phyloP scores from a whole-genome alignment of 2,797 vertebrate species.

The Mareca strepera region DNA sequence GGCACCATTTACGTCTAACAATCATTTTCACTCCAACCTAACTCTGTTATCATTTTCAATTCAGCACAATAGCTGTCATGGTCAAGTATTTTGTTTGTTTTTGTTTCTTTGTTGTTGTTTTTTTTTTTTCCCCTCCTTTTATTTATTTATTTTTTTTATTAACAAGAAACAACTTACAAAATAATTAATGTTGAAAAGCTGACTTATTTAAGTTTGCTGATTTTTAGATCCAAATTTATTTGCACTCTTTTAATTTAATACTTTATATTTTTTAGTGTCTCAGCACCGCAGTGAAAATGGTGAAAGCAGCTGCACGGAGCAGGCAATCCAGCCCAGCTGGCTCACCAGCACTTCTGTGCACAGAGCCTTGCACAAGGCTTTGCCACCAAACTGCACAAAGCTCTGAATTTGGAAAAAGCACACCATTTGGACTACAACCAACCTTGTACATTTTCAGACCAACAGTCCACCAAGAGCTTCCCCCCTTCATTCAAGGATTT shows the following conservation, averaged over 20 bases:
- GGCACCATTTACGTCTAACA: background rate
- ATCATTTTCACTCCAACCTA: background rate
- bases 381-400: background rate
- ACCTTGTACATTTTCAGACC: background rate
- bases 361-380: background rate
- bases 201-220: background rate
- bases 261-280: background rate
- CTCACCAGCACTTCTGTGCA: background rate
- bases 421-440: background rate
- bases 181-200: background rate
- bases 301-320: background rate
- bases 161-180: background rate
- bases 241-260: background rate
- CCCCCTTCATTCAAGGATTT: background rate
- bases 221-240: background rate
- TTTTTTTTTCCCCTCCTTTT: too few relatives aligned
- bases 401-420: background rate
- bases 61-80: background rate
- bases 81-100: background rate
- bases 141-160: background rate
- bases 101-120: too few relatives aligned
- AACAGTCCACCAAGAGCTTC: background rate
- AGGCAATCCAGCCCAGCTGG: background rate
- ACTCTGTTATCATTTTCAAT: background rate
- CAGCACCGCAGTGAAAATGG: background rate